Conservation (phyloP, 1,140 invertebrate genomes). For the Potamilus streckersoni region DNA sequence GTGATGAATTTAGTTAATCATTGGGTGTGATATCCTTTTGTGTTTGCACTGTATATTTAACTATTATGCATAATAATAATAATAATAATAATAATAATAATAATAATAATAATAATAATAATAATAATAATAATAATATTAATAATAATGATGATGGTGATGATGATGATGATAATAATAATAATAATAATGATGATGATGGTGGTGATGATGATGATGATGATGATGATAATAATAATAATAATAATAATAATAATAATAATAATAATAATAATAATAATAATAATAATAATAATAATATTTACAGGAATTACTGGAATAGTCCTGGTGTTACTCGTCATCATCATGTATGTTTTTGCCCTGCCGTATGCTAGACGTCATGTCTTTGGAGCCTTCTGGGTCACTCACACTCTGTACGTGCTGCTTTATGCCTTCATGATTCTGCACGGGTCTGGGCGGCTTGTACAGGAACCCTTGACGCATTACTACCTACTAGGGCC, state of each 20-base stretch:
- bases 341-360: constrained; percentile 97
- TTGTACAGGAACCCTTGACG: constrained; percentile 84
- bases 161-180: neutral
- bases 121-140: neutral
- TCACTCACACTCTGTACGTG: constrained; percentile 92
- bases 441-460: constrained; percentile 85
- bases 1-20: no score
- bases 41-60: no score
- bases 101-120: neutral
- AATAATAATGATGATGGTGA: no score
- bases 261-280: neutral
- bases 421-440: constrained; percentile 89
- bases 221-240: no score
- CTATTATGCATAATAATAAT: no score
- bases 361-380: constrained; percentile 93
- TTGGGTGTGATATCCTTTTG: no score
- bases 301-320: constrained; percentile 90
- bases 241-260: neutral
- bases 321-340: constrained; percentile 91
- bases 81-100: neutral
- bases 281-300: neutral
- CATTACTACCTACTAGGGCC: constrained; percentile 97
- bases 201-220: no score
- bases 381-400: constrained; percentile 81
- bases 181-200: neutral